A percentile compares a stretch with the other conserved stretches of the same genome.
phyloP scores from a whole-genome alignment of 2,888 invertebrate species.

The Aspidapion aeneum region DNA sequence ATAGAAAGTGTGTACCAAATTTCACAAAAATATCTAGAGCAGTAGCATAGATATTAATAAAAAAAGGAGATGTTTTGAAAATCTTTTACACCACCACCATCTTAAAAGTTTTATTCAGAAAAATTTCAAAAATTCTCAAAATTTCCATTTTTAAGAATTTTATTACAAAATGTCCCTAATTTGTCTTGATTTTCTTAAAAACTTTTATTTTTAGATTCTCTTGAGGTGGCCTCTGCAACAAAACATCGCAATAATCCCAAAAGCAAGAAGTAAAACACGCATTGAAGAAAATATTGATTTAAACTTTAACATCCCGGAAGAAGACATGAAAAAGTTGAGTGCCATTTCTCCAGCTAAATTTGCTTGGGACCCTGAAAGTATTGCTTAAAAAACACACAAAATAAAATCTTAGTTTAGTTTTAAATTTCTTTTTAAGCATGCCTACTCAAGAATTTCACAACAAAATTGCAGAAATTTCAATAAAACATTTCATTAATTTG shows the following conservation, averaged over 20 bases:
- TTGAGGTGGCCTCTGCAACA: constrained; percentile 75
- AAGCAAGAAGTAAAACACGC: constrained; percentile 55
- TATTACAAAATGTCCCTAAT: no score
- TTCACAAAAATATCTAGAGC: no score
- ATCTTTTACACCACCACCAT: no score
- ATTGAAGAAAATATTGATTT: constrained; percentile 58
- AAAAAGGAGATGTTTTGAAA: no score
- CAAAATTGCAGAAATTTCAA: constrained; percentile 56
- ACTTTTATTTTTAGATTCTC: constrained; percentile 56
- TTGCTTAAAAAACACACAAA: constrained; percentile 40
- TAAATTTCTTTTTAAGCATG: no score
- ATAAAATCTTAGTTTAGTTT: not conserved
- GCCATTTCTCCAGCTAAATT: constrained; percentile 45
- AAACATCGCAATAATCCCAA: constrained; percentile 66
- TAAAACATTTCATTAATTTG: constrained; percentile 57
- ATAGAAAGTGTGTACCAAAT: no score
- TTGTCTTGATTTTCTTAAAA: no score
- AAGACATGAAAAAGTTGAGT: constrained; percentile 54
- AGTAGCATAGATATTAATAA: no score
- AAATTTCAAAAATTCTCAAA: no score
- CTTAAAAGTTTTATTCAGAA: no score
- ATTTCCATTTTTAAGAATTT: no score
- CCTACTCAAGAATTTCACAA: constrained; percentile 28
- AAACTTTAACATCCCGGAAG: constrained; percentile 55
- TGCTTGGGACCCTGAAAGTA: constrained; percentile 57